These are phyloP conservation scores for Yponomeuta evonymella DNA, from an alignment of 2,888 invertebrate species.

Conservation along the genomic window DNA sequence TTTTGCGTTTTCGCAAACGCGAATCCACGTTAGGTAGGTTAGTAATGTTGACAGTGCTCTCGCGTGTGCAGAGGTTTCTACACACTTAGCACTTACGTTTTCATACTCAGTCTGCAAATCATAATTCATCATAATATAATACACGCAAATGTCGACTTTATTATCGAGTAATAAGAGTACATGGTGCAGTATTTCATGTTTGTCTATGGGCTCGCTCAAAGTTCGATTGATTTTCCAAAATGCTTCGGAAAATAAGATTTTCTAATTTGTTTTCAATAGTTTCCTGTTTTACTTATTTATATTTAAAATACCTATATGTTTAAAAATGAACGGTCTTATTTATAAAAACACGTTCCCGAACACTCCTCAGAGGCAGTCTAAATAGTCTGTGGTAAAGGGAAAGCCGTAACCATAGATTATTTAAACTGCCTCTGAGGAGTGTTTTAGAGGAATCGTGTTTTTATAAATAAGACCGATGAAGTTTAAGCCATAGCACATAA, in stretches of 20 bases:
- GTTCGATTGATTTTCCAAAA: background rate
- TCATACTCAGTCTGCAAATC: background rate
- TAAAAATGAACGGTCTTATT: no score
- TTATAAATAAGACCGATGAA: no score
- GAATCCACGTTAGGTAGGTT: background rate
- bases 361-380: no score
- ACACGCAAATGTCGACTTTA: no score
- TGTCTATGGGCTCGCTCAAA: background rate
- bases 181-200: background rate
- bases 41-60: slow-evolving; percentile 26
- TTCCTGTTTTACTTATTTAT: background rate
- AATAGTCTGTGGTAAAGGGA: no score
- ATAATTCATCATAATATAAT: no score
- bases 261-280: background rate
- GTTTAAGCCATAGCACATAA: no score
- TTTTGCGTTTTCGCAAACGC: background rate
- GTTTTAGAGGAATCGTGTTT: no score
- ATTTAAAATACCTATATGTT: no score
- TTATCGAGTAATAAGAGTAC: background rate
- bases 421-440: no score
- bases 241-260: background rate
- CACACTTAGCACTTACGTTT: slow-evolving; percentile 31
- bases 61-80: slow-evolving; percentile 27
- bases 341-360: no score
- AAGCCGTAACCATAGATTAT: no score